These are phyloP conservation scores for Girardinichthys multiradiatus DNA, from an alignment of 2,113 vertebrate species.

Conservation along the genomic window DNA sequence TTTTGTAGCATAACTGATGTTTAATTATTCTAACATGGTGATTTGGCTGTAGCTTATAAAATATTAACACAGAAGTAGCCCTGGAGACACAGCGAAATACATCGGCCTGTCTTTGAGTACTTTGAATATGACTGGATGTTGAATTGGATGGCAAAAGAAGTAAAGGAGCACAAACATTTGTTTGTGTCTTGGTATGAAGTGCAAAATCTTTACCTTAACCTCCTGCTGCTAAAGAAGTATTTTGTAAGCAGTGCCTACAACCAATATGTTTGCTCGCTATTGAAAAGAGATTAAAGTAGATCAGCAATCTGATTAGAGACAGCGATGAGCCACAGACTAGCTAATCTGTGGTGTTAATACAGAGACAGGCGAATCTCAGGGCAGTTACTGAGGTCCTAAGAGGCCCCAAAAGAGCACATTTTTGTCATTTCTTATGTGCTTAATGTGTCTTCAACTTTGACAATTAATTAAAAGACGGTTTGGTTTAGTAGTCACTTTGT, in stretches of 20 bases:
- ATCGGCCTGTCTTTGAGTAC: conserved; percentile 20
- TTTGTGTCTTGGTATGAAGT: conserved; percentile 14
- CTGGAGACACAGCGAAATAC: conserved; percentile 31
- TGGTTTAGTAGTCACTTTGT: background rate
- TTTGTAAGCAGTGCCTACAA: conserved; percentile 28
- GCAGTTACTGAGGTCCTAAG: conserved; percentile 42
- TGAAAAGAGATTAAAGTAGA: conserved; percentile 65
- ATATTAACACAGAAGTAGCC: conserved; percentile 57
- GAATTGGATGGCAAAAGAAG: conserved; percentile 30
- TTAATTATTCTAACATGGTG: conserved; percentile 66
- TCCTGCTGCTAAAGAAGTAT: conserved; percentile 45
- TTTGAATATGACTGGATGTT: conserved; percentile 11
- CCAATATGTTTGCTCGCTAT: conserved; percentile 47
- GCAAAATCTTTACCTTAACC: conserved; percentile 29
- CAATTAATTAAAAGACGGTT: conserved; percentile 1
- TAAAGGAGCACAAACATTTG: conserved; percentile 4
- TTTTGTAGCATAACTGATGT: conserved; percentile 62
- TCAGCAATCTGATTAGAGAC: conserved; percentile 67
- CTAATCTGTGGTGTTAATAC: conserved; percentile 67
- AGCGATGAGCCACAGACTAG: conserved; percentile 36
- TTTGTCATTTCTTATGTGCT: conserved; percentile 10
- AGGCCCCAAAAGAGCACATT: conserved; percentile 5
- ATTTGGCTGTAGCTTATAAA: conserved; percentile 64
- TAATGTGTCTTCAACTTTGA: background rate
- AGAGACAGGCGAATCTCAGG: conserved; percentile 53